Evolutionary conservation across 2,113 vertebrate genomes (phyloP), one percentile per base, ranked within the genome.

Genomic region (Melanocharis versteri): DNA sequence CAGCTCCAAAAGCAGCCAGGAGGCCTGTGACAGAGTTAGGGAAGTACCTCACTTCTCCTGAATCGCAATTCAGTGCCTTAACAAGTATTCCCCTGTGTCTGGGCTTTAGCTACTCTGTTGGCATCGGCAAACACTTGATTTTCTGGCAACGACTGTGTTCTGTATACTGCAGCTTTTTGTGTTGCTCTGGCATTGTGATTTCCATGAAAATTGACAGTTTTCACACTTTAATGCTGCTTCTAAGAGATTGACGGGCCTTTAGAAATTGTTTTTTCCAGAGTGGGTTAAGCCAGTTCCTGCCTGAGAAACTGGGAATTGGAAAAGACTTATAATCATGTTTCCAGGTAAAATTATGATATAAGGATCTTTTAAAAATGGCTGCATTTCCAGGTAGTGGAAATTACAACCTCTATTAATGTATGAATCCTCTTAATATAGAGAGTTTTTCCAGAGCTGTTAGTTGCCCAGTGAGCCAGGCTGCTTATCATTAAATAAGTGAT

Each of bases 161-260:
- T 91, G 64, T 71, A 45, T 78, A 86, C 82, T 90, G 76, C 83
- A 73, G 77, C 82, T 76, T 92, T 95, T 94, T 95, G 79, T 96
- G 64, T 90, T 75, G 85, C 58, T 30, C 45, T 81, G 76, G 31
- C 19, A 42, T 88, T 68, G 75, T 72, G 47, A 83, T 93, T 93
- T 95, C 84, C 85, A 54, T 97, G 91, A 89, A 95, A 94, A 95
- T 23, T 77, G 89, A 66, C 94, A 95, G 45, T 69, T 89, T 91
- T 91, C 79, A 86, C 87, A 60, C 72, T 96, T 75, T 57, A 95
- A 75, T 86, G 39, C 60, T 78, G 33, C 65, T 77, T 89, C 66
- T 61, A 24, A 83, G 51, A 90, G 62, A 58, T 2, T 58, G 45
- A 40, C 1, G 2, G 21, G 10, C 78, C 68, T 92, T 86, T 56